A percentile compares a stretch with the other conserved stretches of the same genome.
Evolutionary conservation across 1,140 invertebrate species (phyloP).

Genomic region (Aphelinus atriplicis): DNA sequence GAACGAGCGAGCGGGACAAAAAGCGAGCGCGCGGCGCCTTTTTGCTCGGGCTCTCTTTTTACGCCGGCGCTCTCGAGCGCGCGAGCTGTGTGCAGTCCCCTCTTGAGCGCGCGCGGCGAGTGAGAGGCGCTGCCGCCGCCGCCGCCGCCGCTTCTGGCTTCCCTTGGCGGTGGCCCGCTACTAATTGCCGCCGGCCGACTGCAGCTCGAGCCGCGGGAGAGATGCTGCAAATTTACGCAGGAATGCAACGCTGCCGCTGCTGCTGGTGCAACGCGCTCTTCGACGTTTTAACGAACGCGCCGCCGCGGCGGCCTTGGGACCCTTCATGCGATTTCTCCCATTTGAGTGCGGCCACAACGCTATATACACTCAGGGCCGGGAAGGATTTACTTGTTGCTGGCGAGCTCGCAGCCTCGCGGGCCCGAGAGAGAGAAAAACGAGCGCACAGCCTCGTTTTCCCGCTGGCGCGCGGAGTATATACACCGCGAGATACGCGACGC

Average conservation of each 20-base stretch:
- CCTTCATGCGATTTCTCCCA: constrained; percentile 37
- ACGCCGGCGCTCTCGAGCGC: constrained; percentile 37
- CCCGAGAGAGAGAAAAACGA: no score
- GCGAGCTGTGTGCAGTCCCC: constrained; percentile 16
- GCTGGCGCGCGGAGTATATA: not conserved
- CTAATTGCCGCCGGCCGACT: constrained; percentile 66
- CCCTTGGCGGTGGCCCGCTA: constrained; percentile 62
- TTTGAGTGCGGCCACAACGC: not conserved
- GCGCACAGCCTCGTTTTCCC: constrained; percentile 16
- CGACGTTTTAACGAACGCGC: constrained; percentile 24
- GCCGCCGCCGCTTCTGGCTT: constrained; percentile 46
- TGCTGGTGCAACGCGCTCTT: not conserved
- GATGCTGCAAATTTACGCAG: constrained; percentile 38
- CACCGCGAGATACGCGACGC: no score
- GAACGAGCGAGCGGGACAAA: constrained; percentile 56
- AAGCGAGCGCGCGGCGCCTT: constrained; percentile 55
- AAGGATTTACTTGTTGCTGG: constrained; percentile 33
- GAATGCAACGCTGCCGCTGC: constrained; percentile 37
- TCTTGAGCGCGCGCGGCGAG: constrained; percentile 13
- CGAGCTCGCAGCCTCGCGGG: not conserved
- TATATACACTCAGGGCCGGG: not conserved
- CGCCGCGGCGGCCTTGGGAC: constrained; percentile 26
- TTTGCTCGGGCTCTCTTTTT: constrained; percentile 44
- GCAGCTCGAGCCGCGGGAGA: constrained; percentile 46
- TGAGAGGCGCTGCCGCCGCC: constrained; percentile 45